A percentile compares a stretch with the other conserved stretches of the same genome.
Conservation (phyloP, 2,113 vertebrate genomes). For the Hylia prasina region DNA sequence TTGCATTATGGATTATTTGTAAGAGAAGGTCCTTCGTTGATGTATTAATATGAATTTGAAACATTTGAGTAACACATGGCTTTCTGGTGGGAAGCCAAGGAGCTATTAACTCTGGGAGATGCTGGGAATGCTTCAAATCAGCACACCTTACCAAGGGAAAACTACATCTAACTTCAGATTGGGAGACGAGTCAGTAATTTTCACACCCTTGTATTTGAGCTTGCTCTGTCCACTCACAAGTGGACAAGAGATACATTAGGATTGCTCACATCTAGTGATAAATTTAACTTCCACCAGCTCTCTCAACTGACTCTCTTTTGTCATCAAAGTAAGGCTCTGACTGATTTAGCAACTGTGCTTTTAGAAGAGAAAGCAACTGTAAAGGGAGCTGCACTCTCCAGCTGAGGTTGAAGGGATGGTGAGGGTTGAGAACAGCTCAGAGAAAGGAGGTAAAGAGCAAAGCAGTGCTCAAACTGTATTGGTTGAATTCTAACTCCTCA, state of each 20-base stretch:
- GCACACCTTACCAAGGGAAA: neutral
- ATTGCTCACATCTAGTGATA: neutral
- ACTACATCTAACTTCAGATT: neutral
- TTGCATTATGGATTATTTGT: neutral
- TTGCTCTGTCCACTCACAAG: neutral
- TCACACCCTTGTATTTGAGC: neutral
- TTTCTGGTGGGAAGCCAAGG: neutral
- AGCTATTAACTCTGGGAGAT: neutral
- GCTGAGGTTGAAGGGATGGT: neutral
- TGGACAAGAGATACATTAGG: neutral
- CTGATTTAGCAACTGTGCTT: neutral
- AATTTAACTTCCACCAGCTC: neutral
- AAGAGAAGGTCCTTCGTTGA: neutral
- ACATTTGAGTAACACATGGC: neutral
- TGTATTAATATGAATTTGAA: neutral
- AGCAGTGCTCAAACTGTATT: neutral
- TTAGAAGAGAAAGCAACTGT: neutral
- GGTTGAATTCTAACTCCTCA: neutral
- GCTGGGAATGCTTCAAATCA: neutral
- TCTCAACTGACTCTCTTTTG: neutral
- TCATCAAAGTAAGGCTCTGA: neutral
- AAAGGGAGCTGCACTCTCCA: neutral
- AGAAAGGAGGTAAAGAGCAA: neutral
- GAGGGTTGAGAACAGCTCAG: neutral
- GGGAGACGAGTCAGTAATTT: neutral